These are phyloP conservation scores for Maconellicoccus hirsutus DNA, from an alignment of 1,140 invertebrate species.

Conservation along the genomic window DNA sequence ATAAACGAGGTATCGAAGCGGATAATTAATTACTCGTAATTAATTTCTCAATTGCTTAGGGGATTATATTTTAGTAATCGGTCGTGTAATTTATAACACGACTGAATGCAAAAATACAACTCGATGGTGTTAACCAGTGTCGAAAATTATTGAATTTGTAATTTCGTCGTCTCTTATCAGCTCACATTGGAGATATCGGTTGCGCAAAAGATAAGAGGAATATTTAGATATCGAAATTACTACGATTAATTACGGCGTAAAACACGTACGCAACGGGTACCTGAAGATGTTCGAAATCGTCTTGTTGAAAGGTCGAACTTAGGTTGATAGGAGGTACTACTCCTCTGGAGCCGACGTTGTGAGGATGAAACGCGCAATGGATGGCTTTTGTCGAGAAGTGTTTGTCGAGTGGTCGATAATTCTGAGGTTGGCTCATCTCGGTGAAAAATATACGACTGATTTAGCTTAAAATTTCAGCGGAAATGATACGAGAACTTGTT, in stretches of 20 bases:
- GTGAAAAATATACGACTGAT: background rate
- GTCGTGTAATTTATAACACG: too few relatives aligned
- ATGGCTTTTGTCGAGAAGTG: constrained; percentile 79
- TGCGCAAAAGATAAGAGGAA: too few relatives aligned
- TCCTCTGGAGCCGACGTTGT: constrained; percentile 63
- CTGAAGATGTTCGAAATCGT: constrained; percentile 42
- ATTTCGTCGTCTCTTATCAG: background rate
- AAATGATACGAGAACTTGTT: too few relatives aligned
- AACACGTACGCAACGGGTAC: too few relatives aligned
- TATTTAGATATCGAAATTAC: too few relatives aligned
- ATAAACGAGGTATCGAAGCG: too few relatives aligned
- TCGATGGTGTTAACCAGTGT: background rate
- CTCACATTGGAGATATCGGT: too few relatives aligned
- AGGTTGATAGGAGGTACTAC: constrained; percentile 85
- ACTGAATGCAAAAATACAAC: background rate
- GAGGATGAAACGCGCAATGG: constrained; percentile 78
- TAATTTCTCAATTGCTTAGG: background rate
- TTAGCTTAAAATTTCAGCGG: too few relatives aligned
- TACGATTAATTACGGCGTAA: too few relatives aligned
- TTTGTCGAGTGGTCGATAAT: constrained; percentile 24
- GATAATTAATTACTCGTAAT: too few relatives aligned
- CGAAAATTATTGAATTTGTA: background rate
- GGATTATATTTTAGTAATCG: too few relatives aligned
- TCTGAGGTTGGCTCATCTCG: background rate
- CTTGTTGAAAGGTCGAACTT: constrained; percentile 90